These are phyloP conservation scores for Cyanistes caeruleus DNA, from an alignment of 2,113 vertebrate species.

Conservation along the genomic window DNA sequence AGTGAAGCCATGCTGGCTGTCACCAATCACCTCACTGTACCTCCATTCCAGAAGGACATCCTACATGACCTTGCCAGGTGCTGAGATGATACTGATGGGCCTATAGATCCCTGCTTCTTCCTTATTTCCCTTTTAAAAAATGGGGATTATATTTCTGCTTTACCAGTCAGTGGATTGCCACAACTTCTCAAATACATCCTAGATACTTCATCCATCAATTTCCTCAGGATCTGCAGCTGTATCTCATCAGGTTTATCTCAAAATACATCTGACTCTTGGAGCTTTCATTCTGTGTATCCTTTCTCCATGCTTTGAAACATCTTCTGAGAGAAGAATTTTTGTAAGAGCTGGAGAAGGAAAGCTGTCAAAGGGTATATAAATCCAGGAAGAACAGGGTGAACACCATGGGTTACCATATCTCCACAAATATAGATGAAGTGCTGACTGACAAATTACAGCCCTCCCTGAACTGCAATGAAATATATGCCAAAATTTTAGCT, in stretches of 20 bases:
- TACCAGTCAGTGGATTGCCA: background rate
- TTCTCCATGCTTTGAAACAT: background rate
- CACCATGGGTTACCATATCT: background rate
- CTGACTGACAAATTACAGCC: background rate
- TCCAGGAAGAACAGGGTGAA: background rate
- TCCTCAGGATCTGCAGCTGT: background rate
- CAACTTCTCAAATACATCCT: background rate
- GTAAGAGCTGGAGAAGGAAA: background rate
- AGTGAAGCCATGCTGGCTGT: background rate
- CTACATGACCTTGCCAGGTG: background rate
- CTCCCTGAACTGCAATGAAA: background rate
- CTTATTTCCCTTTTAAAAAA: background rate
- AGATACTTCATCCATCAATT: background rate
- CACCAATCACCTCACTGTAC: background rate
- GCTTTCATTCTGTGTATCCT: background rate
- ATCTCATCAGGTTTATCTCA: background rate
- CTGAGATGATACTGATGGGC: background rate
- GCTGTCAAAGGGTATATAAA: background rate
- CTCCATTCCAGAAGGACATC: background rate
- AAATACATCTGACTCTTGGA: background rate
- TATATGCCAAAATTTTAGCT: background rate
- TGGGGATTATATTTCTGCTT: background rate
- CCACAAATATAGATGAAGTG: background rate
- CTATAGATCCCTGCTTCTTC: background rate
- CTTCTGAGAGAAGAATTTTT: background rate